Conservation (phyloP, 2,888 invertebrate species). For the Ametastegia equiseti region DNA sequence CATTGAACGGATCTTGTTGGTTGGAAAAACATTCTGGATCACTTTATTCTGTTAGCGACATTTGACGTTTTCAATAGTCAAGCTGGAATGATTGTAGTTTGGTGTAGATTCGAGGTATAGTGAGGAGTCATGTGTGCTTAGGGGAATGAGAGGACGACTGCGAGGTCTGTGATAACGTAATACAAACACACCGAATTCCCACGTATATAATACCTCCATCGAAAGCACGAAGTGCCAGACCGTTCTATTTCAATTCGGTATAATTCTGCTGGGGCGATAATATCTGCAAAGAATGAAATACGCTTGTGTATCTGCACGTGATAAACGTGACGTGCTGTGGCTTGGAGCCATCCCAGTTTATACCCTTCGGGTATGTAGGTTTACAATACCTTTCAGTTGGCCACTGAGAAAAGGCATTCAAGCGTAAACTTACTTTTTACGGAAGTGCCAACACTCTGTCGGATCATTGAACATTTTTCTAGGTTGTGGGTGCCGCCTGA, state of each 20-base stretch:
- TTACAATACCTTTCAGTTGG: not conserved
- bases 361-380: not conserved
- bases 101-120: too few relatives aligned
- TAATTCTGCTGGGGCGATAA: not conserved
- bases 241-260: not conserved
- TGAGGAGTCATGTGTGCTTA: too few relatives aligned
- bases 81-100: too few relatives aligned
- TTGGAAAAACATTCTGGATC: too few relatives aligned
- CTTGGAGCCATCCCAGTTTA: not conserved
- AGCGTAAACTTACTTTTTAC: constrained; percentile 16
- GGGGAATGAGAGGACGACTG: too few relatives aligned
- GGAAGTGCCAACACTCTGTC: not conserved
- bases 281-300: not conserved
- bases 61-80: too few relatives aligned
- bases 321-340: not conserved
- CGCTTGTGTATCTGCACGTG: not conserved
- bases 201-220: not conserved
- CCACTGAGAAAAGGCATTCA: not conserved
- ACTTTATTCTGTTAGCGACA: too few relatives aligned
- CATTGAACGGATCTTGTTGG: too few relatives aligned
- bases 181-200: not conserved
- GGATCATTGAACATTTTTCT: constrained; percentile 9
- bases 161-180: too few relatives aligned
- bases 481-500: constrained; percentile 24
- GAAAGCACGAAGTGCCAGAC: not conserved